Evolutionary conservation across 2,888 invertebrate species (phyloP).

Genomic region (Aphrophora alni): DNA sequence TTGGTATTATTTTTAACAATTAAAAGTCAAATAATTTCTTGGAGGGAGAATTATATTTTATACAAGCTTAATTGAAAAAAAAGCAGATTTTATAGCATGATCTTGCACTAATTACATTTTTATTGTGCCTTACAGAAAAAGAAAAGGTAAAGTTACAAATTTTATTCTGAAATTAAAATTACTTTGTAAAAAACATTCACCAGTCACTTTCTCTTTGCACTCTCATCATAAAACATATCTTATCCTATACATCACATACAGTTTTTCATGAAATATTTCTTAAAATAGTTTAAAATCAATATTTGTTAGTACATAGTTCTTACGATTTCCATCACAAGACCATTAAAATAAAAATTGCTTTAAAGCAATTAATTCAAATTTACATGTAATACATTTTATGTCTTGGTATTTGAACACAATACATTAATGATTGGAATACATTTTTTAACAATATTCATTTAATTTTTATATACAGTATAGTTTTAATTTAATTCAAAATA

Average conservation of each 20-base stretch:
- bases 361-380: too few species aligned
- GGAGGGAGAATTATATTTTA: too few species aligned
- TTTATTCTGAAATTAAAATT: background rate
- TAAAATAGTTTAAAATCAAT: too few species aligned
- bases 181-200: background rate
- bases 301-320: too few species aligned
- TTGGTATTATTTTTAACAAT: too few species aligned
- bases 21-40: too few species aligned
- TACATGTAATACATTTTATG: background rate
- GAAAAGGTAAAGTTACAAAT: background rate
- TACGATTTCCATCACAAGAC: too few species aligned
- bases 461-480: too few species aligned
- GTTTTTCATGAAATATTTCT: background rate
- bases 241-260: background rate
- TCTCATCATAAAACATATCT: background rate
- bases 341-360: background rate
- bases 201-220: background rate
- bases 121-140: background rate
- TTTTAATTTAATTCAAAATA: too few species aligned
- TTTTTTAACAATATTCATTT: too few species aligned
- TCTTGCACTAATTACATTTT: background rate
- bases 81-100: background rate
- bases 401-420: background rate
- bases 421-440: too few species aligned
- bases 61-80: too few species aligned